A percentile compares a stretch with the other conserved stretches of the same genome.
Conservation (phyloP, 2,113 vertebrate species). For the Nothocercus nigrocapillus region DNA sequence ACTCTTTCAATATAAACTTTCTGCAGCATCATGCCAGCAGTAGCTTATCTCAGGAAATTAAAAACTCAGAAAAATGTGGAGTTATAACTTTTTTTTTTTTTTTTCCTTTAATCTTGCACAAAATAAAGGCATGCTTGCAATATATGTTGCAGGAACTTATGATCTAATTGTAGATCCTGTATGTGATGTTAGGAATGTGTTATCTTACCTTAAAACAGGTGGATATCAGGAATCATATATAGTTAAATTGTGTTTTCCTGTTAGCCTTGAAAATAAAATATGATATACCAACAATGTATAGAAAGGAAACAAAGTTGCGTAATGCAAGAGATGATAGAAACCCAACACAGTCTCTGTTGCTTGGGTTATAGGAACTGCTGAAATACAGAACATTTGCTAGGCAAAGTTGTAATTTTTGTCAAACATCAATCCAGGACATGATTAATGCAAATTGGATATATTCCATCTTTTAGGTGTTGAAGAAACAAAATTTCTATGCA, state of each 20-base stretch:
- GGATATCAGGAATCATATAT: neutral
- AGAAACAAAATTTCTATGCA: neutral
- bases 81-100: neutral
- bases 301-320: neutral
- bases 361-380: neutral
- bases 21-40: neutral
- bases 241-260: neutral
- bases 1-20: neutral
- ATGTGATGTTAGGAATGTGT: neutral
- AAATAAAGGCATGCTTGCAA: neutral
- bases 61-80: neutral
- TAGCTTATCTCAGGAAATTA: neutral
- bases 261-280: neutral
- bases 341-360: neutral
- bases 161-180: neutral
- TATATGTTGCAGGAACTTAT: accelerated
- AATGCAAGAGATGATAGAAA: neutral
- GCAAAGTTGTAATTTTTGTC: neutral
- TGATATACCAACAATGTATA: neutral
- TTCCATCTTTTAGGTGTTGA: neutral
- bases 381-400: neutral
- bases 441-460: neutral
- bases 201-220: neutral
- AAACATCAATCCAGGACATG: neutral
- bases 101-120: neutral